Evolutionary conservation across 2,797 vertebrate genomes (phyloP), one percentile per base, ranked within the genome.

Genomic region (Coracias cyanogaster): DNA sequence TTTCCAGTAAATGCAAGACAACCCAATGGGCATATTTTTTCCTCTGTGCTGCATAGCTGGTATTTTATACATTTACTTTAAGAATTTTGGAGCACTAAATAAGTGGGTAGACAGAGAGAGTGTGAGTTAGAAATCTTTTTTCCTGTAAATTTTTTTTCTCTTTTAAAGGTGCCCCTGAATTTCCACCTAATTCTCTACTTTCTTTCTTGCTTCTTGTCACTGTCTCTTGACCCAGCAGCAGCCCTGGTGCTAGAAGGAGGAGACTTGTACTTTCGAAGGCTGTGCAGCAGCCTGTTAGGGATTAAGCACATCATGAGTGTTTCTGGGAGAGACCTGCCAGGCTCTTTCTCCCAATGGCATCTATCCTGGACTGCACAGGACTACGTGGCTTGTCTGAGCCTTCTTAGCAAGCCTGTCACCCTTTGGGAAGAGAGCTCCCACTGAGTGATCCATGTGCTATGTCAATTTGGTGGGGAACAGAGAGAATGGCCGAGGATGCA

Each of bases 171-270:
- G 16, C 9, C 35, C 18, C 21, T 57, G n/a, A 79, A 89, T 84
- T 86, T 76, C 58, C 55, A 45, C 31, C 58, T 52, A 76, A 52
- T 82, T 90, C 43, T 93, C 39, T 86, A 39, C 29, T 91, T 90
- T 89, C n/a, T 15, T 86, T 82, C 37, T 67, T 96, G 77, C 60
- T 96, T 33, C 66, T 86, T 49, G 12, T 64, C 86, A 46, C 0
- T 4, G n/a, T 71, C 20, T 86, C 43, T 79, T 43, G 84, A 31
- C 5, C 26, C 54, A 72, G 61, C 66, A 94, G 80, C 62, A 79
- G 60, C 64, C 31, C 21, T 58, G 24, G 43, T 81, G 65, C 70
- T 72, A 24, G 46, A 81, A 46, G 28, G 29, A 72, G 29, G 22
- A 78, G 57, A 15, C 22, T 70, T 61, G 41, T 70, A n/a, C 39